Percentiles rank a stretch among this genome's conserved stretches.
Evolutionary conservation across 2,888 invertebrate genomes (phyloP).

Genomic region (Drosophila conformis): DNA sequence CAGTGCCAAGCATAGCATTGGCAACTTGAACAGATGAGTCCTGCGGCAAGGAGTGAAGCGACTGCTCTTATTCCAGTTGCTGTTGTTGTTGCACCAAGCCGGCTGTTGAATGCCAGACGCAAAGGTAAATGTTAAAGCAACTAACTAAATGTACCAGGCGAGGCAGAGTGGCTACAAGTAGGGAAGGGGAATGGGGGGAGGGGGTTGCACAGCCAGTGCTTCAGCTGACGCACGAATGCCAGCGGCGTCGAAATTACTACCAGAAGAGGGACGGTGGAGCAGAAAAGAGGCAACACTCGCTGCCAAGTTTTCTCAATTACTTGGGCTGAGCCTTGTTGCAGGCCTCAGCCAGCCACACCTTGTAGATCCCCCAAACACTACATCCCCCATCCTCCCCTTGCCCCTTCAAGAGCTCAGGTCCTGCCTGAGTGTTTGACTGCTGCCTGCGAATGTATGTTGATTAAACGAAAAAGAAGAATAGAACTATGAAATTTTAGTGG

Average conservation of each 20-base stretch:
- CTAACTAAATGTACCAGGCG: slow-evolving; percentile 59
- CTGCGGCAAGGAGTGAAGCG: slow-evolving; percentile 35
- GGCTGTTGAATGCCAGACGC: slow-evolving; percentile 49
- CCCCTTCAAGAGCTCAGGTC: neutral
- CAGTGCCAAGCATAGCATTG: slow-evolving; percentile 35
- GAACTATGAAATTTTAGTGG: slow-evolving; percentile 69
- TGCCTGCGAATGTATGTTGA: slow-evolving; percentile 67
- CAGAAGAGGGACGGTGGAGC: neutral
- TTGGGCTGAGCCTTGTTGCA: slow-evolving; percentile 42
- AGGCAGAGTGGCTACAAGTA: slow-evolving; percentile 17
- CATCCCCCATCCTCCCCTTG: neutral
- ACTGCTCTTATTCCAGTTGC: slow-evolving; percentile 16
- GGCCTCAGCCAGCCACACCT: slow-evolving; percentile 35
- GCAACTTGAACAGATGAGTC: slow-evolving; percentile 63
- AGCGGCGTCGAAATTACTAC: slow-evolving; percentile 15
- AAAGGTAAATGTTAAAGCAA: slow-evolving; percentile 72
- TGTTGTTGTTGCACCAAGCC: slow-evolving; percentile 22
- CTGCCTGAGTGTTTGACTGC: slow-evolving; percentile 14
- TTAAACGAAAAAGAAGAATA: slow-evolving; percentile 75
- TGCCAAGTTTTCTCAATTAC: slow-evolving; percentile 75
- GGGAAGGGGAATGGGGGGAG: slow-evolving; percentile 1
- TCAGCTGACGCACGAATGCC: slow-evolving; percentile 39
- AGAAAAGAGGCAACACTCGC: slow-evolving; percentile 51
- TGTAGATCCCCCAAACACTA: slow-evolving; percentile 5
- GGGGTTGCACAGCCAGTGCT: slow-evolving; percentile 16